A percentile compares a stretch with the other conserved stretches of the same genome.
Conservation (phyloP, 2,113 vertebrate genomes). For the Semnopithecus entellus region DNA sequence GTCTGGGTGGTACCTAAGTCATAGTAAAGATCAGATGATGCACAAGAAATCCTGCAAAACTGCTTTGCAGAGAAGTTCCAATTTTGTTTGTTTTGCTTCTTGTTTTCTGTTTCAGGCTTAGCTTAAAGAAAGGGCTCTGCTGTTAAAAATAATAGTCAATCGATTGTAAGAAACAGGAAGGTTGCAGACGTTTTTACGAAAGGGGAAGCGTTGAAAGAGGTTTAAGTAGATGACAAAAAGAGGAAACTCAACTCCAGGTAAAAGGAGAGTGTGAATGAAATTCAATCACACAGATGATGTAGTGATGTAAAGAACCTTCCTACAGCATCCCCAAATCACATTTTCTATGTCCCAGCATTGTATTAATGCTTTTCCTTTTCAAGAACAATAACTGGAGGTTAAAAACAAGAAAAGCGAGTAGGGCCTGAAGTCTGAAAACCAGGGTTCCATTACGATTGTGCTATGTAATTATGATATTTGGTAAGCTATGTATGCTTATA, state of each 20-base stretch:
- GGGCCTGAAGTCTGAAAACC: background rate
- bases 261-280: background rate
- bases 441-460: background rate
- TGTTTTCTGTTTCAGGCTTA: background rate
- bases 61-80: background rate
- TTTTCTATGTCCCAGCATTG: background rate
- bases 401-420: background rate
- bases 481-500: background rate
- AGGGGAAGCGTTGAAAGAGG: background rate
- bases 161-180: background rate
- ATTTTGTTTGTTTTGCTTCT: background rate
- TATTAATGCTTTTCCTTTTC: background rate
- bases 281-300: background rate
- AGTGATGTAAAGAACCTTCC: background rate
- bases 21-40: background rate
- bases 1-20: background rate
- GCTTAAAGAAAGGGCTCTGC: background rate
- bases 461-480: background rate
- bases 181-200: background rate
- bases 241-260: background rate
- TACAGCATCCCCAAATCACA: background rate
- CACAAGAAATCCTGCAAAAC: accelerated
- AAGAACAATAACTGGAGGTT: background rate
- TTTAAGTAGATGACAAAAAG: background rate
- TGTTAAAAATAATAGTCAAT: background rate